Base-by-base conservation (phyloP, 2,888 invertebrate genomes). In the Phyllotreta striolata region DNA sequence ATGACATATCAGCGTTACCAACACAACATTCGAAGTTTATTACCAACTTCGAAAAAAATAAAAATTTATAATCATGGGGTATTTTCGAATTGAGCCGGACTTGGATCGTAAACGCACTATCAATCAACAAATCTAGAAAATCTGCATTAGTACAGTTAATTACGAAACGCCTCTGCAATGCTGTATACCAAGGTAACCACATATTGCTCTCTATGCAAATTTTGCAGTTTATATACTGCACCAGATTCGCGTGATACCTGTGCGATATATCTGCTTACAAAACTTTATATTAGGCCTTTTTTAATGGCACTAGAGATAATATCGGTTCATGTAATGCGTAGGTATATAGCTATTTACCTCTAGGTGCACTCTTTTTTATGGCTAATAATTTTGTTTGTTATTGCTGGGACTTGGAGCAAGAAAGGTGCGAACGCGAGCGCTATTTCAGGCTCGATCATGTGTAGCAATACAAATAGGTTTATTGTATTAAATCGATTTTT, bases 181-280 rank as follows among this genome's bases (percentile, higher is more conserved):
- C 13, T 55, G 24, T 55, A 24, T 24, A 40, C 40, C 41, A 14
- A 39, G 55, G 55, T 55, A 24, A 47, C 47, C 47, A 39, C 9
- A 38, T 41, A 55, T 40, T 55, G 39, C 41, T 55, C 24, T 49
- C 24, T 55, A 40, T 51, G 47, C 47, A 47, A 47, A 47, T 47
- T 47, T 47, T 47, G 14, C 60, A 61, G 51, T 61, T 64, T 61
- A 24, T 51, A 55, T 61, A 62, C 61, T 62, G 64, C 57, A 56
- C 46, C 56, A 40, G 37, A 64, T 61, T 60, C 39, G 64, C 64
- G 64, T 64, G 64, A 61, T 64, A 41, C 54, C 43, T 49, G n/a
- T 46, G 37, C 54, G 59, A 47, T 59, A 47, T 60, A 64, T 51
- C 52, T 54, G 46, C 47, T 47, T 47, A 47, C 47, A 47, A 47